Conservation (phyloP, 2,888 invertebrate species). For the Callimorpha dominula region DNA sequence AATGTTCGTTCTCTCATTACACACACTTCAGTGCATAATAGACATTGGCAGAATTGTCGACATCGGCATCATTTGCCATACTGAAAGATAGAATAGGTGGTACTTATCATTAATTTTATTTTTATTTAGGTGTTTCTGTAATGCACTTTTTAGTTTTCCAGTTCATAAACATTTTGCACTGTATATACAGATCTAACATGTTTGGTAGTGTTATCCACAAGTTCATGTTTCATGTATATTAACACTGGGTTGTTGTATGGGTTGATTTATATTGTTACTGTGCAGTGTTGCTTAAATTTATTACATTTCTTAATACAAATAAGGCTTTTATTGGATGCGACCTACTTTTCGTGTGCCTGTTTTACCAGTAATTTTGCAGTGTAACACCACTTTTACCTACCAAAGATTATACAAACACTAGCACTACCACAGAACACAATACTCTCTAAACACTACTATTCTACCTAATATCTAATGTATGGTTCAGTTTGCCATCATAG, state of each 20-base stretch:
- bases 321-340: background rate
- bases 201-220: background rate
- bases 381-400: background rate
- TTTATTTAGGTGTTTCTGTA: background rate
- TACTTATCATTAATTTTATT: background rate
- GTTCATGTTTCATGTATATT: slow-evolving; percentile 11
- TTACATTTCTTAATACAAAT: slow-evolving; percentile 19
- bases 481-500: background rate
- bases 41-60: too few species aligned
- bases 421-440: too few species aligned
- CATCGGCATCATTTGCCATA: too few species aligned
- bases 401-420: background rate
- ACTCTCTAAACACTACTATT: too few species aligned
- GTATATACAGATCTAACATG: background rate
- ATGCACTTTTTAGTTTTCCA: background rate
- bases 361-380: background rate
- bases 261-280: slow-evolving; percentile 40
- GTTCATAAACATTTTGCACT: background rate
- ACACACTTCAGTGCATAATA: too few species aligned
- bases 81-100: too few species aligned
- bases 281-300: slow-evolving; percentile 50
- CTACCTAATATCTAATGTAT: background rate
- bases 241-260: slow-evolving; percentile 32
- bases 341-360: background rate
- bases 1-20: too few species aligned